Evolutionary conservation across 2,888 invertebrate genomes (phyloP), one percentile per base, ranked within the genome.

Genomic region (Metallyticus violacea): DNA sequence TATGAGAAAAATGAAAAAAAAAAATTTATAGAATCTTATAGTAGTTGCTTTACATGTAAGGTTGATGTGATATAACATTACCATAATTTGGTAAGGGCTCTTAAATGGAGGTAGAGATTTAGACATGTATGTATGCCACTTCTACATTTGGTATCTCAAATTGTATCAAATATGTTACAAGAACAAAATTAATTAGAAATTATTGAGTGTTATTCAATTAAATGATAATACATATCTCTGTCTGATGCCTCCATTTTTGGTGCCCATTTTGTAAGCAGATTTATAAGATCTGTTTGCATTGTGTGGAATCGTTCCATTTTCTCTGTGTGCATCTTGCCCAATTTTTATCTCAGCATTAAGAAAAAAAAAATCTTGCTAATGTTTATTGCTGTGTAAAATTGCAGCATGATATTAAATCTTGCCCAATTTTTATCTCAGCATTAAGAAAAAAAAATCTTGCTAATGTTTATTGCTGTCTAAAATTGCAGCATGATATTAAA

Each of bases 1-100:
- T 87, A 87, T 85, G 85, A 85, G 81, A 82, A 83, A 80, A 86
- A n/a, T n/a, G 77, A 76, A 87, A 77, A 83, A 40, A 28, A 85
- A 86, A 88, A 87, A 87, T 81, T 88, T 87, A 86, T 90, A 91
- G 91, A 83, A 80, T 85, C 85, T 86, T 86, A 85, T 86, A 86
- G 86, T 88, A 87, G 90, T 90, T 92, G 92, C 92, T 92, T 92
- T 92, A 91, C 90, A 91, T 92, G 92, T 92, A 92, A 92, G 91
- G 92, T 92, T 92, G 91, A 92, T 92, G 92, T 92, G 92, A 92
- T 92, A 92, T 92, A 91, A 91, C 86, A 76, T 81, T 86, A 87
- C 85, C 79, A 87, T 86, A 81, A 81, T 81, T 86, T 62, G 86
- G 80, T 80, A 81, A 29, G 83, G 28, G 77, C 77, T 28, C 77